Conservation (phyloP, 2,797 vertebrate genomes). For the Gephyroberyx darwinii region DNA sequence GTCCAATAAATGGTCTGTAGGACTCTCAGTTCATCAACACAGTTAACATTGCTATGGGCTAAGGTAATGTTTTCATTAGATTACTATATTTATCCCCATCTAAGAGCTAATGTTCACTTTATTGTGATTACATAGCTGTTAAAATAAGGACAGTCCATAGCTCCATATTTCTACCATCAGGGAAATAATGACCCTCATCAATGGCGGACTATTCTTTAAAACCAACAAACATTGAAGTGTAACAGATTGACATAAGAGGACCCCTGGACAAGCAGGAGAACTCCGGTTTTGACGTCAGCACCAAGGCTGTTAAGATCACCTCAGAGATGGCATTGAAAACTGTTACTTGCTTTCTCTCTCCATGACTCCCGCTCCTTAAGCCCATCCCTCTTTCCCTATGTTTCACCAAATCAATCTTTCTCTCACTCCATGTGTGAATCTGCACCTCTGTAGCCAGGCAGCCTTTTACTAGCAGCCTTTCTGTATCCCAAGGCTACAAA, state of each 20-base stretch:
- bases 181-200: constrained; percentile 29
- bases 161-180: constrained; percentile 20
- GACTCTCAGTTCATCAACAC: constrained; percentile 32
- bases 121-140: constrained; percentile 32
- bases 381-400: constrained; percentile 22
- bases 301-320: constrained; percentile 19
- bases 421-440: constrained; percentile 27
- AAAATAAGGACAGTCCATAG: neutral
- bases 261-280: neutral
- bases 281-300: constrained; percentile 29
- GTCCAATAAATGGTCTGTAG: constrained; percentile 35
- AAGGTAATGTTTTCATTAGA: constrained; percentile 28
- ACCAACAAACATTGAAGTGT: constrained; percentile 20
- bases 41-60: constrained; percentile 22
- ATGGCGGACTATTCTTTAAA: constrained; percentile 14
- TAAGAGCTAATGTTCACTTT: constrained; percentile 10
- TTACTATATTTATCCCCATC: neutral
- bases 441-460: constrained; percentile 25
- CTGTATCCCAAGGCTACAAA: constrained; percentile 60
- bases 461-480: constrained; percentile 37
- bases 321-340: constrained; percentile 11
- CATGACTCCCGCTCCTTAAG: constrained; percentile 9
- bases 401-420: constrained; percentile 37
- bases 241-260: constrained; percentile 15
- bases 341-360: neutral